Evolutionary conservation across 2,888 invertebrate species (phyloP), one percentile per base, ranked within the genome.

Genomic region (Holacanthella duospinosa): DNA sequence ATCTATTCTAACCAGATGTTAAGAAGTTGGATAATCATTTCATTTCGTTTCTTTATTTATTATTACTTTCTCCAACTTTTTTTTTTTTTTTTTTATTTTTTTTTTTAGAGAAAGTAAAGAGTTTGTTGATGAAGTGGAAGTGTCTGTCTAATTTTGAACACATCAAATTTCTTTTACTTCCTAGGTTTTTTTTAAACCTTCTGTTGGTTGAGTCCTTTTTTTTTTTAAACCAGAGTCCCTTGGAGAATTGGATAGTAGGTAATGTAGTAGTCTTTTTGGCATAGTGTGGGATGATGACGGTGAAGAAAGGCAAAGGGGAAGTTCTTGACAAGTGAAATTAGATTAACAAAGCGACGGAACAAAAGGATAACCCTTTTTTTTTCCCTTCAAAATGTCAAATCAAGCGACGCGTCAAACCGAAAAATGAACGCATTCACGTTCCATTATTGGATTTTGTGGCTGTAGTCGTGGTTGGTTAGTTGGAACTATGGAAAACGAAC

Each of bases 251-350:
- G 36, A 36, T 12, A 36, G 36, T 36, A 36, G 36, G 36, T 36
- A 36, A 36, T 36, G 36, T 6, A 36, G 36, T 36, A 6, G 6
- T 16, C 16, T 16, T 16, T 36, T 36, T 36, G 36, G 36, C 16
- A 16, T 36, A 36, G 36, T 36, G 36, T 6, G 21, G n/a, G 57
- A 28, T 57, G 57, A 57, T 57, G 29, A 57, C n/a, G 57, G 57
- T 29, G 57, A 57, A 57, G 57, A 57, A 57, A 57, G 57, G 57
- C 29, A 29, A 48, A 29, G 57, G 57, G 57, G 36, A 57, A 29
- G 57, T 29, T 57, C 57, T 57, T 70, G 71, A 70, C 68, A 71
- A 71, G 67, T 70, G 68, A 70, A 71, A 71, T 71, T 70, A 71
- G 71, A 71, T 71, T 71, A 71, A 71, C 70, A 69, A 68, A 68